A percentile compares a stretch with the other conserved stretches of the same genome.
These are phyloP conservation scores for Brachyistius frenatus DNA, from an alignment of 2,113 vertebrate species.

Conservation along the genomic window DNA sequence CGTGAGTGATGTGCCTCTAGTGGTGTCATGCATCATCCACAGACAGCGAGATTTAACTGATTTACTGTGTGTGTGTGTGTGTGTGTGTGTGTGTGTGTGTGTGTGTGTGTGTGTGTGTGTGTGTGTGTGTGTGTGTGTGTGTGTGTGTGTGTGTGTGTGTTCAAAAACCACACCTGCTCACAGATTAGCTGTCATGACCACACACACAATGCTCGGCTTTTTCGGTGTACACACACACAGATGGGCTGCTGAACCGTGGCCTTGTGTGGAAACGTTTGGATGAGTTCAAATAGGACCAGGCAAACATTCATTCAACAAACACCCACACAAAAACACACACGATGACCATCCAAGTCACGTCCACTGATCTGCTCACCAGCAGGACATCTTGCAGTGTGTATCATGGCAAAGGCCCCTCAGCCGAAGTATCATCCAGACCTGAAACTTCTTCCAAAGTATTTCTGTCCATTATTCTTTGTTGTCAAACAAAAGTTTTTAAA, in stretches of 20 bases:
- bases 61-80: conserved; percentile 45
- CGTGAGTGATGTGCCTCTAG: conserved; percentile 63
- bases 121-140: conserved; percentile 25
- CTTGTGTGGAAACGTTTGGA: neutral
- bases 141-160: conserved; percentile 8
- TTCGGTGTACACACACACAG: conserved; percentile 4
- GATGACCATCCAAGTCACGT: neutral
- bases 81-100: conserved; percentile 1
- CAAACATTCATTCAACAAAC: conserved; percentile 9
- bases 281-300: neutral
- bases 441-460: too few relatives aligned
- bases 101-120: conserved; percentile 17
- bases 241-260: conserved; percentile 33
- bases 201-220: conserved; percentile 3
- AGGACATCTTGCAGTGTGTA: neutral
- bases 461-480: too few relatives aligned
- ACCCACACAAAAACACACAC: conserved; percentile 8
- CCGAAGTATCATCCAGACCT: neutral
- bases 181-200: conserved; percentile 59
- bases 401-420: neutral
- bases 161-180: conserved; percentile 59
- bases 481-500: too few relatives aligned
- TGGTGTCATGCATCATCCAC: conserved; percentile 65
- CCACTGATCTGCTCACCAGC: neutral
- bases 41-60: conserved; percentile 62